A percentile compares a stretch with the other conserved stretches of the same genome.
Conservation (phyloP, 1,140 invertebrate genomes). For the Rhopalosiphum maidis region DNA sequence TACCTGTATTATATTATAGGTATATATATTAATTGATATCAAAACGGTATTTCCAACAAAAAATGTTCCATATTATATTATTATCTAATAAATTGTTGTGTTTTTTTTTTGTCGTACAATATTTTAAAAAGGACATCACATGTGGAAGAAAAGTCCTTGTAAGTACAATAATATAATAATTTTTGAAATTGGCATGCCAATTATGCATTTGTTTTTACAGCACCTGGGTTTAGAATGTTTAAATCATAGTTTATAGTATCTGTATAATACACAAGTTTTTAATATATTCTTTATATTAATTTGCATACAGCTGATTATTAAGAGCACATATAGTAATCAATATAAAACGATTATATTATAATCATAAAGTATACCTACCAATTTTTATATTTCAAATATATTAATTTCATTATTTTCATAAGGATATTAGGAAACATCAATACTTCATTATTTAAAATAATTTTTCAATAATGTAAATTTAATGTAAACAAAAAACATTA, state of each 20-base stretch:
- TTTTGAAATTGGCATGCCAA: conserved; percentile 44
- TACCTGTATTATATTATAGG: neutral
- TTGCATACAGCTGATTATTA: neutral
- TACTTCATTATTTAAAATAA: neutral
- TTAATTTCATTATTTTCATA: neutral
- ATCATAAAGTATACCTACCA: neutral
- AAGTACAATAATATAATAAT: conserved; percentile 47
- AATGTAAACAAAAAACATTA: neutral
- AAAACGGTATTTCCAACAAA: neutral
- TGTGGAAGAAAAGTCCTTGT: conserved; percentile 56
- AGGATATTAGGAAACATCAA: too few relatives aligned
- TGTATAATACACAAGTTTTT: neutral
- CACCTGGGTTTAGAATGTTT: neutral
- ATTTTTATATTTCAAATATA: neutral
- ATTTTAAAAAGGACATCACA: conserved; percentile 51
- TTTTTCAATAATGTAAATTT: neutral
- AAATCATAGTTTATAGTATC: neutral
- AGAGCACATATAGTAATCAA: neutral
- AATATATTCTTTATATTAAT: neutral
- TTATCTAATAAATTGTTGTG: conserved; percentile 14
- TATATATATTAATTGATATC: neutral
- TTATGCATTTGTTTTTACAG: conserved; percentile 20
- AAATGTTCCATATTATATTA: neutral
- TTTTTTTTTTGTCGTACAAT: conserved; percentile 15
- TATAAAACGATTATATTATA: neutral